Conservation (phyloP, 2,113 vertebrate species). For the Nematolebias whitei region DNA sequence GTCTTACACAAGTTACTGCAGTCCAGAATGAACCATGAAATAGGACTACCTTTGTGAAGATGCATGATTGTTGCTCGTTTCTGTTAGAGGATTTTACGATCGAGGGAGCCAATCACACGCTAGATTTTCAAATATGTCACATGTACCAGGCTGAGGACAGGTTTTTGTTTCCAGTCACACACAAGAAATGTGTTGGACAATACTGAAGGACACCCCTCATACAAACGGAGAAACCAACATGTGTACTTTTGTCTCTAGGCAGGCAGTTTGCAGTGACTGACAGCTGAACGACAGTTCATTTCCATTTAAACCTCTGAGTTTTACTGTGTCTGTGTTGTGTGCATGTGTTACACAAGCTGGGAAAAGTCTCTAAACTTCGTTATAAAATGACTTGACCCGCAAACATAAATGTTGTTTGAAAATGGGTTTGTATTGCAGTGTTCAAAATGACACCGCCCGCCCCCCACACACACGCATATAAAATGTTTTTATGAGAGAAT, state of each 20-base stretch:
- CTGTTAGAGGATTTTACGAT: background rate
- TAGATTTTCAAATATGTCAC: background rate
- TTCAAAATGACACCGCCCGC: too few species aligned
- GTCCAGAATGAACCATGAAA: conserved; percentile 35
- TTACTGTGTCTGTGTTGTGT: conserved; percentile 41
- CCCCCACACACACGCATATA: too few species aligned
- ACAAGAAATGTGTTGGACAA: conserved; percentile 20
- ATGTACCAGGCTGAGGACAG: background rate
- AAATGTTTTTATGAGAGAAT: too few species aligned
- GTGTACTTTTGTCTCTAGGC: conserved; percentile 4
- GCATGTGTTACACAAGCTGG: conserved; percentile 50
- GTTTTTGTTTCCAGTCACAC: background rate
- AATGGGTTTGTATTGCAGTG: background rate
- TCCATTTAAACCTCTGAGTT: conserved; percentile 8
- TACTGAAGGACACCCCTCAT: conserved; percentile 36
- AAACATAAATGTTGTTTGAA: conserved; percentile 51
- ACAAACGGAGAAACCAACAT: too few species aligned
- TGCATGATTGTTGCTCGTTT: conserved; percentile 7
- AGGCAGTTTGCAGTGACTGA: conserved; percentile 1
- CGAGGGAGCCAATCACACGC: too few species aligned
- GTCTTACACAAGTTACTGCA: conserved; percentile 18
- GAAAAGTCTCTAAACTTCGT: conserved; percentile 40
- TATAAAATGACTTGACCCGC: conserved; percentile 35
- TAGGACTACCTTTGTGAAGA: conserved; percentile 35
- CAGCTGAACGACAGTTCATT: conserved; percentile 16